These are phyloP conservation scores for Rhagonycha lutea DNA, from an alignment of 2,888 invertebrate species.

Conservation along the genomic window DNA sequence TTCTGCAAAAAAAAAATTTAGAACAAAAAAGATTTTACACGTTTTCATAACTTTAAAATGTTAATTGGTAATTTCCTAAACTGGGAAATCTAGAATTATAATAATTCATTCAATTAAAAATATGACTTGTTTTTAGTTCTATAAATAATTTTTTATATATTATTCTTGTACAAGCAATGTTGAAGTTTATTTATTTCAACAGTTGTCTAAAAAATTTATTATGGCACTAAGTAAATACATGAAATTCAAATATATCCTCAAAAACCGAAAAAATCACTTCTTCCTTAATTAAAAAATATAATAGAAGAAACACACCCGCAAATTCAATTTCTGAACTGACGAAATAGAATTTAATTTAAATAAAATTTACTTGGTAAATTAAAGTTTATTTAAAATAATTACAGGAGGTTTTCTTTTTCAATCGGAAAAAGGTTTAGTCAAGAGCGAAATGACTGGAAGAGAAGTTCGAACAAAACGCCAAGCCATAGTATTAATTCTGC, in stretches of 20 bases:
- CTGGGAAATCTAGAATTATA: too few relatives aligned
- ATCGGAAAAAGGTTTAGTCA: not conserved
- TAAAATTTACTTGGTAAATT: not conserved
- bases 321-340: not conserved
- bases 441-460: slow-evolving; percentile 3
- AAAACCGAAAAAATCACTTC: not conserved
- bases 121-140: too few relatives aligned
- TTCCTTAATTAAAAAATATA: not conserved
- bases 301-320: not conserved
- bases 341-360: not conserved
- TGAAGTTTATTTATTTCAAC: not conserved
- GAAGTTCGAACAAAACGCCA: not conserved
- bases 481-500: slow-evolving; percentile 12
- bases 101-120: too few relatives aligned
- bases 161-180: not conserved
- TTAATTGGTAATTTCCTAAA: too few relatives aligned
- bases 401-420: not conserved
- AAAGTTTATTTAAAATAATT: slow-evolving; percentile 8
- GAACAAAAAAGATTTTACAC: too few relatives aligned
- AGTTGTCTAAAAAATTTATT: not conserved
- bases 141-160: not conserved
- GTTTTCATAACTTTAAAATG: too few relatives aligned
- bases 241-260: not conserved
- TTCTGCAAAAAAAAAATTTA: too few relatives aligned
- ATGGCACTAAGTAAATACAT: not conserved